Evolutionary conservation across 2,797 vertebrate species (phyloP).

Genomic region (Channa striata): DNA sequence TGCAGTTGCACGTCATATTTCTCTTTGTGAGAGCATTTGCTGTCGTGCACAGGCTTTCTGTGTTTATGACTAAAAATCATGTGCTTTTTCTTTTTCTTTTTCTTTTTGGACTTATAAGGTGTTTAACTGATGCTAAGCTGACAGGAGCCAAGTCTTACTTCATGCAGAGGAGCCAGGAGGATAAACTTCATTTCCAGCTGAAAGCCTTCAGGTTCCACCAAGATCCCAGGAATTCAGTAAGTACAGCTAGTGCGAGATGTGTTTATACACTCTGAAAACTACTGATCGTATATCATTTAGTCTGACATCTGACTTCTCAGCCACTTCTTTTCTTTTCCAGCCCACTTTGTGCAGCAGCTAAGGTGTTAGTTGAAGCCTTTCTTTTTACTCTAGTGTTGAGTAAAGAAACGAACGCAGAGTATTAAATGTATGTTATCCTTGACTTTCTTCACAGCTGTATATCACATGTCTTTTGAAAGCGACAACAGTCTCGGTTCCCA

Average conservation of each 20-base stretch:
- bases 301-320: slow-evolving; percentile 12
- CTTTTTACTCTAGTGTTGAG: not conserved
- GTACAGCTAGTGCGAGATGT: slow-evolving; percentile 8
- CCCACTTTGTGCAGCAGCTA: not conserved
- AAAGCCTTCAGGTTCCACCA: slow-evolving; percentile 72
- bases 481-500: slow-evolving; percentile 12
- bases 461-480: slow-evolving; percentile 77
- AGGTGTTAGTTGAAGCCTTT: slow-evolving; percentile 9
- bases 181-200: slow-evolving; percentile 77
- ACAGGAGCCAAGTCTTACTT: slow-evolving; percentile 77
- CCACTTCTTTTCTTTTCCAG: not conserved
- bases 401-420: not conserved
- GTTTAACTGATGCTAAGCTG: slow-evolving; percentile 74
- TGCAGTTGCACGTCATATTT: not conserved
- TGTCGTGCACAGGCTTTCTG: not conserved
- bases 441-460: slow-evolving; percentile 62
- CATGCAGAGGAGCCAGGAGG: slow-evolving; percentile 67
- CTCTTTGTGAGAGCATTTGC: not conserved
- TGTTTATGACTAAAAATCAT: slow-evolving; percentile 10
- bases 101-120: slow-evolving; percentile 57
- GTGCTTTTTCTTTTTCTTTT: not conserved
- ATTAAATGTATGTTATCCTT: too few species aligned
- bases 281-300: not conserved
- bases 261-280: slow-evolving; percentile 14
- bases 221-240: slow-evolving; percentile 65